Base-by-base conservation (phyloP, 2,797 vertebrate genomes). In the Pteropus rufus region DNA sequence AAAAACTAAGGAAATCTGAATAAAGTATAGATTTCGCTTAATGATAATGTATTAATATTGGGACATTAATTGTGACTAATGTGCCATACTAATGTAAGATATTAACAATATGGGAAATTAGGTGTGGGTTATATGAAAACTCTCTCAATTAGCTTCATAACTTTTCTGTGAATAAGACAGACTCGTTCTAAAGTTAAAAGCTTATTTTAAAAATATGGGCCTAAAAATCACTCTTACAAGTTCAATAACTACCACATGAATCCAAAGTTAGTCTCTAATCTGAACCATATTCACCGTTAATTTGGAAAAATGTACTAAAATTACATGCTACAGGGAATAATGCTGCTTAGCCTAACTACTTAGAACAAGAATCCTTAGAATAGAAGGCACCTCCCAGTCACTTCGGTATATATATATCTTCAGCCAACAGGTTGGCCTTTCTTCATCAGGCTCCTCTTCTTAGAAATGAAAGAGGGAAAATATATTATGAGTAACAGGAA, bases 191-290 rank as follows among this genome's bases (percentile, higher is more conserved):
- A 84, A 89, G 39, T 75, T 84, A 91, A 75, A 89, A 69, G 15
- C 56, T 88, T 90, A 70, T 54, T 97, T 95, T 64, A 73, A 62
- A 96, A 87, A 82, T 36, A 69, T 24, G n/a, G 34, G 29, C 10
- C 52, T 56, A 82, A 89, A 95, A 82, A 60, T 91, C 41, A 95
- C 29, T 72, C 29, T 82, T 87, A 60, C 23, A 93, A 60, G 19
- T 70, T 96, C 79, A 93, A 94, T 92, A 94, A 41, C 29, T 81
- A 89, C 23, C 49, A 69, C 10, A 81, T 70, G 31, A 94, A 89
- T 90, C 56, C 85, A 89, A 44, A 93, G 21, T 80, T n/a, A 2
- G 24, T 94, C 24, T 95, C 81, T 62, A 94, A 92, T 93, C 64
- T 89, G 65, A 86, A 90, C 77, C 41, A 64, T 31, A 86, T 84